Evolutionary conservation across 1,140 invertebrate genomes (phyloP).

Genomic region (Forficula auricularia): DNA sequence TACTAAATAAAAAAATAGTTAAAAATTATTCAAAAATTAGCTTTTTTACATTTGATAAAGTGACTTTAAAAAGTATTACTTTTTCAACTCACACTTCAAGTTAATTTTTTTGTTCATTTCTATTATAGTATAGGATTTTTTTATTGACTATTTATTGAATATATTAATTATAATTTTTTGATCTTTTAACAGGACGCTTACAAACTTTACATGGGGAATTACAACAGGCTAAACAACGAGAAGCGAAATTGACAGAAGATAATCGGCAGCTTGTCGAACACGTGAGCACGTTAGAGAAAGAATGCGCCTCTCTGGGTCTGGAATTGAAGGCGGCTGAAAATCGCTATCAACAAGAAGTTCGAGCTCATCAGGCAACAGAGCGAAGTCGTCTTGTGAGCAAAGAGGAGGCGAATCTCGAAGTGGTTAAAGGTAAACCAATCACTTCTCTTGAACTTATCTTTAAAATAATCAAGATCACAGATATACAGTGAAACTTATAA

Average conservation of each 20-base stretch:
- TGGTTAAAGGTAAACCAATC: constrained; percentile 72
- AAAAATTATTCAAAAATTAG: too few species aligned
- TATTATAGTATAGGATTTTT: too few species aligned
- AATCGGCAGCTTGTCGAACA: constrained; percentile 61
- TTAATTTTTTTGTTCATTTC: too few species aligned
- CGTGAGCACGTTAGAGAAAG: constrained; percentile 73
- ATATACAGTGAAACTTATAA: too few species aligned
- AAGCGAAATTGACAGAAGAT: constrained; percentile 52
- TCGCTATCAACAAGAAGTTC: constrained; percentile 74
- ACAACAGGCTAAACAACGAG: constrained; percentile 47
- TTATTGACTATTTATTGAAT: too few species aligned
- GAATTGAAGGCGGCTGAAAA: constrained; percentile 75
- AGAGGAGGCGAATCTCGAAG: constrained; percentile 77
- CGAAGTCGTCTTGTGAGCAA: constrained; percentile 63
- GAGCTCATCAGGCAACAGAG: constrained; percentile 77
- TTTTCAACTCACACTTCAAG: too few species aligned
- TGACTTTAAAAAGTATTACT: too few species aligned
- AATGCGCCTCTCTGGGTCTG: constrained; percentile 64
- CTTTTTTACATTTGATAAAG: too few species aligned
- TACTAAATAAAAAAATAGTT: too few species aligned
- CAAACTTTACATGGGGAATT: constrained; percentile 52
- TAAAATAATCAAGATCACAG: too few species aligned
- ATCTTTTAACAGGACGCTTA: constrained; percentile 24
- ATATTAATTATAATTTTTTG: not conserved
- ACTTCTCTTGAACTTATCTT: too few species aligned